Evolutionary conservation across 2,888 invertebrate genomes (phyloP).

Genomic region (Microchrysa polita): DNA sequence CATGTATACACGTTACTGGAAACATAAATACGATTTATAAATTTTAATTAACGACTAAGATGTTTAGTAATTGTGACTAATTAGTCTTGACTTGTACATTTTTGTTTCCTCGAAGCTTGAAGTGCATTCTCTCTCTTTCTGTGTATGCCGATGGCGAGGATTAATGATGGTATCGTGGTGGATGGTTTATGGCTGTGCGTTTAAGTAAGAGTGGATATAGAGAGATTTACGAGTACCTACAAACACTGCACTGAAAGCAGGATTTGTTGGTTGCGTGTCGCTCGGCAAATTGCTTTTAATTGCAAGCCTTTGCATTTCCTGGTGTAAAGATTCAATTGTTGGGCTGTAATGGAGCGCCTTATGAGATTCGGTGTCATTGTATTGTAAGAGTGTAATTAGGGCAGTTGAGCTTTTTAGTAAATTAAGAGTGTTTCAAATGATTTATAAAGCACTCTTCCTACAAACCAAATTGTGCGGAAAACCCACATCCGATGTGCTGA

Average conservation of each 20-base stretch:
- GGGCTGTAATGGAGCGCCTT: no score
- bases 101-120: slow-evolving; percentile 12
- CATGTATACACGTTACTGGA: not conserved
- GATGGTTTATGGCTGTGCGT: not conserved
- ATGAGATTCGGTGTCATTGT: no score
- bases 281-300: slow-evolving; percentile 14
- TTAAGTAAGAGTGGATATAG: not conserved
- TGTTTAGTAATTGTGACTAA: slow-evolving; percentile 43
- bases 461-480: no score
- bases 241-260: no score
- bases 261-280: not conserved
- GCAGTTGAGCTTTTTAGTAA: no score
- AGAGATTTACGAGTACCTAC: not conserved
- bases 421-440: no score
- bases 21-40: slow-evolving; percentile 3
- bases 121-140: no score
- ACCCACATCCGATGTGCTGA: no score
- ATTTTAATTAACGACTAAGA: slow-evolving; percentile 29
- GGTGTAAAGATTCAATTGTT: not conserved
- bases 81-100: slow-evolving; percentile 36
- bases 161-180: no score
- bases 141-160: no score
- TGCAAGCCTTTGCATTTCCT: slow-evolving; percentile 4
- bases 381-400: no score
- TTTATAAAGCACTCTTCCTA: no score